These are phyloP conservation scores for Nemoura dubitans DNA, from an alignment of 2,888 invertebrate genomes.

Conservation along the genomic window DNA sequence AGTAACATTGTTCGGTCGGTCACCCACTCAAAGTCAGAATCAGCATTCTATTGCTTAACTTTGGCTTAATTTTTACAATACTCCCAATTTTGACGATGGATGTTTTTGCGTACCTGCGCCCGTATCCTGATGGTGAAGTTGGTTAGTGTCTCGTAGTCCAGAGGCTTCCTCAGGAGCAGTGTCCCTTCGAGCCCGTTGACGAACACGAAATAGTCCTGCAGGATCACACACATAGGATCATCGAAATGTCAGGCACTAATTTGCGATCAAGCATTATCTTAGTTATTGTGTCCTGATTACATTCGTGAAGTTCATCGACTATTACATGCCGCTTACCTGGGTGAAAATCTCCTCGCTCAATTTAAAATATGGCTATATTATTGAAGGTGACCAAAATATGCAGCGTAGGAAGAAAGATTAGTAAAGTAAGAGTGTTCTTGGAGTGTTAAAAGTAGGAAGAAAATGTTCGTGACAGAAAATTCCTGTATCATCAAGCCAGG, in stretches of 20 bases:
- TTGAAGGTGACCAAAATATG: not conserved
- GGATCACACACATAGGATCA: slow-evolving; percentile 39
- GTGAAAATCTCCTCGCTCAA: slow-evolving; percentile 17
- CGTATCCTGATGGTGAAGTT: slow-evolving; percentile 79
- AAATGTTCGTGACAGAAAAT: too few relatives aligned
- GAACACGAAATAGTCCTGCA: slow-evolving; percentile 82
- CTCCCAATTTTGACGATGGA: too few relatives aligned
- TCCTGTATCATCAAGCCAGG: too few relatives aligned
- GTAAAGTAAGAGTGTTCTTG: too few relatives aligned
- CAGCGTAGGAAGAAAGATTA: too few relatives aligned
- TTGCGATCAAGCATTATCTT: too few relatives aligned
- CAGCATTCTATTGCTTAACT: too few relatives aligned
- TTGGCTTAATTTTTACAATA: too few relatives aligned
- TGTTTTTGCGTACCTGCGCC: slow-evolving; percentile 61
- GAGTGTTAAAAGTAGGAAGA: too few relatives aligned
- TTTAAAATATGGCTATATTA: not conserved
- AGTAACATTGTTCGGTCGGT: too few relatives aligned
- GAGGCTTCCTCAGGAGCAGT: slow-evolving; percentile 77
- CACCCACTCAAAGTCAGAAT: too few relatives aligned
- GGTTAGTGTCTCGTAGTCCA: slow-evolving; percentile 83
- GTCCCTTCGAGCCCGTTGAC: slow-evolving; percentile 87
- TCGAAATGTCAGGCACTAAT: not conserved
- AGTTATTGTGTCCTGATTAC: too few relatives aligned
- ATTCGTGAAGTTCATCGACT: not conserved
- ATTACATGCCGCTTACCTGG: slow-evolving; percentile 9